Percentiles rank a stretch among this genome's conserved stretches.
These are phyloP conservation scores for Crocodylus rhombifer DNA, from an alignment of 2,797 vertebrate species.

Conservation along the genomic window DNA sequence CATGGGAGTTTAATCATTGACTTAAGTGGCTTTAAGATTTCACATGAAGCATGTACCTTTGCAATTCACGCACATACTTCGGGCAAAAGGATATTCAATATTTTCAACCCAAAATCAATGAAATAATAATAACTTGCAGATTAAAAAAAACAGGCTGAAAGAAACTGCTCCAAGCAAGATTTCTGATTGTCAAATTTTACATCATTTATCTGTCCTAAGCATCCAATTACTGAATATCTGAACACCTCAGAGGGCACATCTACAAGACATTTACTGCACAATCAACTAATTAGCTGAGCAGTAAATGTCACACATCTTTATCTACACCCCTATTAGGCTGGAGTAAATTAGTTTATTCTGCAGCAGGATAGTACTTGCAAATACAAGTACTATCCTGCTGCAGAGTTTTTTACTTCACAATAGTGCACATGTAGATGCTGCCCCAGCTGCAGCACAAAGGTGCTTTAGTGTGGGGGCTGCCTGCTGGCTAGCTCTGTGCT, in stretches of 20 bases:
- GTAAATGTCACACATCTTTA: too few relatives aligned
- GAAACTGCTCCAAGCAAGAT: neutral
- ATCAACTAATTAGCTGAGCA: too few relatives aligned
- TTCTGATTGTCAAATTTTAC: neutral
- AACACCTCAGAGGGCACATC: neutral
- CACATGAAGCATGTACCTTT: neutral
- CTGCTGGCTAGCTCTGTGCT: too few relatives aligned
- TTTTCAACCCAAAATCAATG: rapidly evolving
- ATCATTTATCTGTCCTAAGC: neutral
- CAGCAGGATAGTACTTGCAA: too few relatives aligned
- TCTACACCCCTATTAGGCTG: too few relatives aligned
- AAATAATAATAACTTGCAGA: constrained; percentile 12
- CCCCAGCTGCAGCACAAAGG: too few relatives aligned
- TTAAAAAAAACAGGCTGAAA: neutral
- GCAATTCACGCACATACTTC: neutral
- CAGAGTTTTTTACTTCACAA: too few relatives aligned
- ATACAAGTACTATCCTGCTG: too few relatives aligned
- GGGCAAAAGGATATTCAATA: neutral
- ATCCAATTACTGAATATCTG: neutral
- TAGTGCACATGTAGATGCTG: too few relatives aligned
- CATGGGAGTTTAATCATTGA: neutral
- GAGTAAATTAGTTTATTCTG: too few relatives aligned
- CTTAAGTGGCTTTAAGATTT: neutral
- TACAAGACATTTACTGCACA: too few relatives aligned
- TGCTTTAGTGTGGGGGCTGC: too few relatives aligned